Evolutionary conservation across 2,113 vertebrate genomes (phyloP).

Genomic region (Sapayoa aenigma): DNA sequence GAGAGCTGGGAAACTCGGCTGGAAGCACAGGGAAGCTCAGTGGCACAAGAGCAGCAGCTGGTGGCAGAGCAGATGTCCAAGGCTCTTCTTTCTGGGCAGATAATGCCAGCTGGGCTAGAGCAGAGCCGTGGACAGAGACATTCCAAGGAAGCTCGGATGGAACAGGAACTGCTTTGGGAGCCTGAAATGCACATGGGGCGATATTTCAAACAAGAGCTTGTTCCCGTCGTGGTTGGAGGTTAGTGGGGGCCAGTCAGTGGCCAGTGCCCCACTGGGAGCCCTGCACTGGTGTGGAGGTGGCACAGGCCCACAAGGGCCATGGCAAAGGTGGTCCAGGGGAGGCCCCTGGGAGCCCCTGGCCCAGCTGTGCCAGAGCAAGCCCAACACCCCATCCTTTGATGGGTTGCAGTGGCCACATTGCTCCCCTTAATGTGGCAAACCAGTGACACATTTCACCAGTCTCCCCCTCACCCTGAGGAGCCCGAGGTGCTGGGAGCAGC

Average conservation of each 20-base stretch:
- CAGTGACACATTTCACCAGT: too few relatives aligned
- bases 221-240: neutral
- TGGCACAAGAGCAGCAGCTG: neutral
- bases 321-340: neutral
- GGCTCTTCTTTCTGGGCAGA: neutral
- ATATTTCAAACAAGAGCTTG: accelerated
- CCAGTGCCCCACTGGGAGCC: accelerated
- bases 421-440: neutral
- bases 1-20: neutral
- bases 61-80: neutral
- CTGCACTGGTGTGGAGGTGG: neutral
- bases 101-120: neutral
- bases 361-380: neutral
- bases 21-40: neutral
- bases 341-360: neutral
- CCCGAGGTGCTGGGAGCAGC: too few relatives aligned
- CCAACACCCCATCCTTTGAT: too few relatives aligned
- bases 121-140: neutral
- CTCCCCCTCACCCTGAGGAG: neutral
- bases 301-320: neutral
- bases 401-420: neutral
- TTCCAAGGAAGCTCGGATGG: accelerated
- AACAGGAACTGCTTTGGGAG: neutral
- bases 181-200: accelerated
- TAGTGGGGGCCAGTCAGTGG: neutral